Evolutionary conservation across 1,140 invertebrate species (phyloP).

Genomic region (Heliconius melpomene): DNA sequence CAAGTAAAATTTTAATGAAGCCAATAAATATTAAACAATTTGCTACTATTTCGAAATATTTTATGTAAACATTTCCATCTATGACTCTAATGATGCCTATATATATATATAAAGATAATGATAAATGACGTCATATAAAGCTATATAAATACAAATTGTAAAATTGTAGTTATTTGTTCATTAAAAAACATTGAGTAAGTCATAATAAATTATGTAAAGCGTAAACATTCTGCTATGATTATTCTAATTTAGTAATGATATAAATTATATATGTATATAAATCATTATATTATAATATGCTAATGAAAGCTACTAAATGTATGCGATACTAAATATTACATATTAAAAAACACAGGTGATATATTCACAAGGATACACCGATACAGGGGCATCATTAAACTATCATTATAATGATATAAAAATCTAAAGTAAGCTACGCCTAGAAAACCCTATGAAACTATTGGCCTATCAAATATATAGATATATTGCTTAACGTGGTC

Average conservation of each 20-base stretch:
- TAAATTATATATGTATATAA: conserved; percentile 8
- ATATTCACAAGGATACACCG: conserved; percentile 41
- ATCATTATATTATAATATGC: conserved; percentile 11
- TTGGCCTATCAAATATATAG: conserved; percentile 68
- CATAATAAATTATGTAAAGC: conserved; percentile 14
- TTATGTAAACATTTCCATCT: background rate
- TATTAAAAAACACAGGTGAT: conserved; percentile 22
- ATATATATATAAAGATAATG: conserved; percentile 3
- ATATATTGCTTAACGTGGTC: conserved; percentile 79
- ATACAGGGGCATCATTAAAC: conserved; percentile 40
- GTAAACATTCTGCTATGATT: conserved; percentile 9
- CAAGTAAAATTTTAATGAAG: background rate
- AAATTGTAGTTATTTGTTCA: conserved; percentile 2
- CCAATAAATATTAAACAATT: background rate
- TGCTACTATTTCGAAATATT: background rate
- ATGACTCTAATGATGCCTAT: background rate
- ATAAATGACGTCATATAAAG: conserved; percentile 2
- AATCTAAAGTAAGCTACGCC: conserved; percentile 71
- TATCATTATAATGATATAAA: conserved; percentile 64
- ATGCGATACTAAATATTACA: conserved; percentile 15
- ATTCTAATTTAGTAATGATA: conserved; percentile 2
- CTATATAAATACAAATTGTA: conserved; percentile 10
- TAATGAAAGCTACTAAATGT: conserved; percentile 25
- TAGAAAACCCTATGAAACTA: conserved; percentile 66
- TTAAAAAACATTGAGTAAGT: conserved; percentile 7